A percentile compares a stretch with the other conserved stretches of the same genome.
Evolutionary conservation across 2,797 vertebrate species (phyloP).

Genomic region (Hephaestus fuliginosus): DNA sequence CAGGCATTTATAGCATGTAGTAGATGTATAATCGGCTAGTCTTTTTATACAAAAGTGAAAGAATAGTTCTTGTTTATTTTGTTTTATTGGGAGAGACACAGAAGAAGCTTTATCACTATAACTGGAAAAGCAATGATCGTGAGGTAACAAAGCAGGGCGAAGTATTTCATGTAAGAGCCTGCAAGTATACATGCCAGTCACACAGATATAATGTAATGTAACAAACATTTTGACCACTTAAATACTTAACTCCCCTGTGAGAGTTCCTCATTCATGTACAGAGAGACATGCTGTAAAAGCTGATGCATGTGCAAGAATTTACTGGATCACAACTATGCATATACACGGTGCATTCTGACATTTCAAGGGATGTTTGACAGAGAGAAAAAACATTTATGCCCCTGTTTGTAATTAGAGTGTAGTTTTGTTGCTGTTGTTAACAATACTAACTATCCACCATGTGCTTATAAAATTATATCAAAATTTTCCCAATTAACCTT

Average conservation of each 20-base stretch:
- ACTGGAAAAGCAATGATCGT: not conserved
- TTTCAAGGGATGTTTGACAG: not conserved
- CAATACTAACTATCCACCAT: not conserved
- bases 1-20: constrained; percentile 6
- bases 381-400: not conserved
- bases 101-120: not conserved
- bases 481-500: not conserved
- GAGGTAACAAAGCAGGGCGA: constrained; percentile 6
- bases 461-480: not conserved
- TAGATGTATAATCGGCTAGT: not conserved
- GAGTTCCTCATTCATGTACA: not conserved
- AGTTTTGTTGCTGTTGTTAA: constrained; percentile 8
- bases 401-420: not conserved
- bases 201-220: constrained; percentile 4
- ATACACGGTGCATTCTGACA: not conserved
- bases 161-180: constrained; percentile 1
- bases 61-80: not conserved
- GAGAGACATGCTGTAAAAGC: not conserved
- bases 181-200: not conserved
- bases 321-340: not conserved
- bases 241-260: not conserved
- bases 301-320: not conserved
- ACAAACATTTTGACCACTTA: not conserved
- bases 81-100: not conserved
- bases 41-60: not conserved